Conservation (phyloP, 2,113 vertebrate species). For the Aphyosemion australe region DNA sequence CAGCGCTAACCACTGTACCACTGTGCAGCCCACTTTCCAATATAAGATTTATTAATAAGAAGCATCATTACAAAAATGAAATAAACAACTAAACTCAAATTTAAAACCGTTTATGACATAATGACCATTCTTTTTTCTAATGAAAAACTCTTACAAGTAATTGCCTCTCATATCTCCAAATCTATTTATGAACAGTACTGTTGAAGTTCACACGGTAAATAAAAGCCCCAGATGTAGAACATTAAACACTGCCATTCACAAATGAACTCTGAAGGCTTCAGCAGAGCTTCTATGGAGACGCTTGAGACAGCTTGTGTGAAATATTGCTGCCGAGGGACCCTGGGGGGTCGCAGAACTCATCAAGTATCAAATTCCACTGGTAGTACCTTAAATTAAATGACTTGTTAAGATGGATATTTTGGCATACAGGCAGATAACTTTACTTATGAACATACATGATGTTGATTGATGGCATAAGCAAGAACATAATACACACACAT, state of each 20-base stretch:
- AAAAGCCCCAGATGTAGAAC: constrained; percentile 21
- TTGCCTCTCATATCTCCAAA: too few species aligned
- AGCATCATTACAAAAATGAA: too few species aligned
- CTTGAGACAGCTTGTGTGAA: constrained; percentile 41
- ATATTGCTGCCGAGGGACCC: constrained; percentile 40
- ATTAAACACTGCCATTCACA: constrained; percentile 39
- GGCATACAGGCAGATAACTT: background rate
- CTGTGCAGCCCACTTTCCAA: too few species aligned
- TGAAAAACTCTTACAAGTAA: too few species aligned
- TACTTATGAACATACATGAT: constrained; percentile 11
- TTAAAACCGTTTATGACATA: too few species aligned
- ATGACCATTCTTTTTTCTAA: too few species aligned
- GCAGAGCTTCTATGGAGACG: constrained; percentile 27
- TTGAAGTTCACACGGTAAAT: constrained; percentile 5
- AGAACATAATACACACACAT: background rate
- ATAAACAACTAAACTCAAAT: too few species aligned
- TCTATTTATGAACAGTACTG: too few species aligned
- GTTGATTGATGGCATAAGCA: constrained; percentile 32
- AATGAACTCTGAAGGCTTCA: constrained; percentile 35
- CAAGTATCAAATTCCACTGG: constrained; percentile 51
- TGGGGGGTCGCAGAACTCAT: constrained; percentile 38
- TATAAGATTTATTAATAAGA: too few species aligned
- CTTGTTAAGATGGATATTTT: constrained; percentile 51
- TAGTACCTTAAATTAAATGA: constrained; percentile 53
- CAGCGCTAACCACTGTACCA: too few species aligned